Evolutionary conservation across 1,140 invertebrate species (phyloP), one percentile per base, ranked within the genome.

Genomic region (Carcinoscorpius rotundicauda): DNA sequence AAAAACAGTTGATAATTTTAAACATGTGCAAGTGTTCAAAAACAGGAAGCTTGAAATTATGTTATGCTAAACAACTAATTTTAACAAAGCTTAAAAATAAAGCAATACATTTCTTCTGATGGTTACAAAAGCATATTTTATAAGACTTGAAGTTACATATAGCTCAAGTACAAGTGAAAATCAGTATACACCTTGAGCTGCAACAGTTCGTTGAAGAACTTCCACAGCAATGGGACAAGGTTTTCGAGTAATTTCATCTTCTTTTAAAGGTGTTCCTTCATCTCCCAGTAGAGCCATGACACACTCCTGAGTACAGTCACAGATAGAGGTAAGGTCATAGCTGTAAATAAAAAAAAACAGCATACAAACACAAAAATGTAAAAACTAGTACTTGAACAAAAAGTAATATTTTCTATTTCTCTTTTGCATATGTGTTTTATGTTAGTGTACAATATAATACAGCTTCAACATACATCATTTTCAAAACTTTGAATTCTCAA

Each of bases 251-350:
- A 94, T 76, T 79, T 97, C 93, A 70, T 85, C 80, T 53, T 89
- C 83, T n/a, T 82, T 77, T 9, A 95, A 83, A 29, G 86, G 82
- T 6, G 85, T 82, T 0, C 85, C 81, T 61, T 88, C 84, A 73
- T 94, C 89, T n/a, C 90, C 90, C 29, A 97, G 82, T 52, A 98
- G 77, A 6, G 94, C 92, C 65, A 87, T 81, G 3, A 98, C 89
- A 80, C 94, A 97, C 76, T 95, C 92, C 77, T 97, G 91, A n/a
- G 94, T 90, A 64, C 92, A 90, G 80, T 98, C 96, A 81, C 93
- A 97, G 72, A 99, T 95, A 11, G 94, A 87, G 8, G 93, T 83
- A 67, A 99, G 78, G 77, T 99, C 93, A 77, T 99, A 99, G 65
- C 95, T 94, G 9, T 70, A 74, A 29, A 61, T 64, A 48, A 66